A percentile compares a stretch with the other conserved stretches of the same genome.
phyloP scores from a whole-genome alignment of 1,140 invertebrate species.

The Hycleus cichorii region DNA sequence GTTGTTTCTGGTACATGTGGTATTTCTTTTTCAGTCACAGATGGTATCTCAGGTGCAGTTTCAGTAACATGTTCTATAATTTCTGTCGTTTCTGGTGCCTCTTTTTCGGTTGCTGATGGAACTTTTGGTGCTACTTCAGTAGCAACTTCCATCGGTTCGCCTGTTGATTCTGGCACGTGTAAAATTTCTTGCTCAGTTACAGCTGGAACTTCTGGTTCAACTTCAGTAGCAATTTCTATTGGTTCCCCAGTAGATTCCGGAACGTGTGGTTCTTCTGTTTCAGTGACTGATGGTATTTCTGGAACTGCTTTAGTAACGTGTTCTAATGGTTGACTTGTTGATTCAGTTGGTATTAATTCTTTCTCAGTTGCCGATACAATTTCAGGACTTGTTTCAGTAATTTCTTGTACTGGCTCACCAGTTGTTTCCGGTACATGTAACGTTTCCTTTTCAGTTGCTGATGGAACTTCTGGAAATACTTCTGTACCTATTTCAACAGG shows the following conservation, averaged over 20 bases:
- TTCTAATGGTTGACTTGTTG: background rate
- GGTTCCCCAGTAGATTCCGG: background rate
- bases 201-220: background rate
- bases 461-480: constrained; percentile 8
- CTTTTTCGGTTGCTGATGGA: background rate
- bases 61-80: background rate
- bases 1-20: constrained; percentile 4
- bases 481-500: constrained; percentile 15
- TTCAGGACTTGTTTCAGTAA: background rate
- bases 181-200: background rate
- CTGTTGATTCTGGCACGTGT: background rate
- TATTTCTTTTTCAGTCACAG: background rate
- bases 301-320: background rate
- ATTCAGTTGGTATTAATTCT: background rate
- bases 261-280: background rate
- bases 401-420: background rate
- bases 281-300: background rate
- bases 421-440: background rate
- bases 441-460: background rate
- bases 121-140: background rate
- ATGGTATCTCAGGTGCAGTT: background rate
- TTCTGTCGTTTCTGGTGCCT: background rate
- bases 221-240: background rate
- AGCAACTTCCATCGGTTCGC: background rate
- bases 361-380: background rate